Evolutionary conservation across 1,140 invertebrate species (phyloP).

Genomic region (Drosophila pachea): DNA sequence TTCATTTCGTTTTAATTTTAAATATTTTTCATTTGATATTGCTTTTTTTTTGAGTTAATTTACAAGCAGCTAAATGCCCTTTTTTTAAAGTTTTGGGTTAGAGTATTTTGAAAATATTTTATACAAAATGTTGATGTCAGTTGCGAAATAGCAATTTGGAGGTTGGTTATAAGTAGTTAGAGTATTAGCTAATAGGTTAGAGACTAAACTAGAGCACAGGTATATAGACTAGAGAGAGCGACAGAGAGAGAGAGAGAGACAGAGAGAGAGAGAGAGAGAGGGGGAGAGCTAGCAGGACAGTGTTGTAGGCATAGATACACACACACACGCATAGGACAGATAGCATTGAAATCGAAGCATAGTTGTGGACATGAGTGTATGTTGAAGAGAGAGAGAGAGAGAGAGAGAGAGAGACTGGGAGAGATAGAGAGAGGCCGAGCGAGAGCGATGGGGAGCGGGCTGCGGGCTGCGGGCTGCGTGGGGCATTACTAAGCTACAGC

Average conservation of each 20-base stretch:
- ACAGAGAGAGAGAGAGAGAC: neutral
- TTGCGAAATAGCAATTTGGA: conserved; percentile 73
- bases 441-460: neutral
- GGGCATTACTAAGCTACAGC: conserved; percentile 57
- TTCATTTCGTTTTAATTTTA: conserved; percentile 14
- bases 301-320: conserved; percentile 4
- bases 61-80: conserved; percentile 63
- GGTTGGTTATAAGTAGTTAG: conserved; percentile 37
- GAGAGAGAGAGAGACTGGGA: neutral
- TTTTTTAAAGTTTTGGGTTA: conserved; percentile 39
- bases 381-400: neutral
- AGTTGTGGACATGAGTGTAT: conserved; percentile 39
- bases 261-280: no score
- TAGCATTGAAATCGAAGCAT: conserved; percentile 37
- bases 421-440: neutral
- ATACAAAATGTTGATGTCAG: conserved; percentile 77
- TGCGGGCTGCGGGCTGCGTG: neutral
- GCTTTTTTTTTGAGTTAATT: conserved; percentile 45
- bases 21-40: conserved; percentile 18
- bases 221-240: conserved; percentile 27
- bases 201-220: conserved; percentile 40
- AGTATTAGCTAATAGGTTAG: conserved; percentile 44
- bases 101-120: conserved; percentile 76
- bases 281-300: conserved; percentile 18
- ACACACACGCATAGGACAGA: conserved; percentile 5